A percentile compares a stretch with the other conserved stretches of the same genome.
Evolutionary conservation across 2,113 vertebrate species (phyloP).

Genomic region (Cisticola juncidis): DNA sequence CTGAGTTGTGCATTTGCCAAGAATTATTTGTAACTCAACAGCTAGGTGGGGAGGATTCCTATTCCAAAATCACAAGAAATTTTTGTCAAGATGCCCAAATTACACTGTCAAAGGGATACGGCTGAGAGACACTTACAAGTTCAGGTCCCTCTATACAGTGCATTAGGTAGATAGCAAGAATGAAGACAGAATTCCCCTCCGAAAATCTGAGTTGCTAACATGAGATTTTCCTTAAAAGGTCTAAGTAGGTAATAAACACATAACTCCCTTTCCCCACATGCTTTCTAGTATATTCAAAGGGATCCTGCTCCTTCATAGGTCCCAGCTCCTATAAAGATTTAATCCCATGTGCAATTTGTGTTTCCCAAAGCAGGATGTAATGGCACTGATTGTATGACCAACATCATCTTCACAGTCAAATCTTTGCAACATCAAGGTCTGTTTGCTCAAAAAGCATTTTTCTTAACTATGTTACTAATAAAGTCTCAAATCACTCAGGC

Average conservation of each 20-base stretch:
- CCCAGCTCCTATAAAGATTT: neutral
- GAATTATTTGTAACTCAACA: neutral
- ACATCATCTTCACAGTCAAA: slow-evolving; percentile 8
- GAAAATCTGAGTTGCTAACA: neutral
- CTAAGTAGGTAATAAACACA: neutral
- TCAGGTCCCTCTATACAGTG: neutral
- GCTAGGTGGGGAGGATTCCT: neutral
- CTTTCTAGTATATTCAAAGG: neutral
- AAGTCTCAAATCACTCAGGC: neutral
- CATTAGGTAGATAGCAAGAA: neutral
- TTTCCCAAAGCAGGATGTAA: neutral
- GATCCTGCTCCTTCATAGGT: neutral
- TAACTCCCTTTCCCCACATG: rapidly evolving
- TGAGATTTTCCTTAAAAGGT: neutral
- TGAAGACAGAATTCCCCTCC: neutral
- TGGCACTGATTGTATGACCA: neutral
- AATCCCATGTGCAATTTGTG: neutral
- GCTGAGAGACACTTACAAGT: neutral
- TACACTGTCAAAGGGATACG: neutral
- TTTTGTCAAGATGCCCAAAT: neutral
- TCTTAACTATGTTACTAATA: slow-evolving; percentile 5
- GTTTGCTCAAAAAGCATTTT: slow-evolving; percentile 16
- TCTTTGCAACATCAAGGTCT: neutral
- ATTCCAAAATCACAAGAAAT: neutral
- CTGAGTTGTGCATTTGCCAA: neutral